A percentile compares a stretch with the other conserved stretches of the same genome.
Evolutionary conservation across 2,888 invertebrate species (phyloP).

Genomic region (Xestia sexstrigata): DNA sequence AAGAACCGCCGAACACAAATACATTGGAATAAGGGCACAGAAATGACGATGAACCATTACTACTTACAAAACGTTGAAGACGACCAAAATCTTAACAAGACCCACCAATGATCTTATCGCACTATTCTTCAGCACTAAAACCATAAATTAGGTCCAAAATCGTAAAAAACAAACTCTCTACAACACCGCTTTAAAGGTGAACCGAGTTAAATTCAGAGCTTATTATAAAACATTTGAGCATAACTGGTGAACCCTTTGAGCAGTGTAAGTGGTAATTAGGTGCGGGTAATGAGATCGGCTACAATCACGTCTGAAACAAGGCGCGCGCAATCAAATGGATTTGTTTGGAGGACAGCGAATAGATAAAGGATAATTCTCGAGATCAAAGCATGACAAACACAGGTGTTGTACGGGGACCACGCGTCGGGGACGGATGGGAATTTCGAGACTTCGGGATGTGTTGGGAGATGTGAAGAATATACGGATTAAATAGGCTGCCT

Average conservation of each 20-base stretch:
- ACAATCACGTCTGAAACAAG: constrained; percentile 65
- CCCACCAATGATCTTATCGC: not conserved
- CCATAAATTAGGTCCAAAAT: not conserved
- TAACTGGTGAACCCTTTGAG: constrained; percentile 56
- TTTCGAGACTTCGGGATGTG: not conserved
- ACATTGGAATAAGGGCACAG: not conserved
- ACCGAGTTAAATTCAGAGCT: constrained; percentile 35
- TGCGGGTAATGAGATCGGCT: constrained; percentile 64
- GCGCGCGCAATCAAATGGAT: constrained; percentile 48
- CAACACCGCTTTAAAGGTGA: constrained; percentile 14
- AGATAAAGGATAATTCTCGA: constrained; percentile 78
- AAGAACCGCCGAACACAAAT: not conserved
- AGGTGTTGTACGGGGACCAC: constrained; percentile 72
- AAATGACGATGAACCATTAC: not conserved
- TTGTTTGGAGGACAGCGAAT: constrained; percentile 57
- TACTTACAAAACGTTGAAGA: not conserved
- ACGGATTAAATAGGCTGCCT: not conserved
- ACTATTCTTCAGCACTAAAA: not conserved
- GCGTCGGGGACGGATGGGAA: not conserved
- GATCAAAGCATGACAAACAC: constrained; percentile 81
- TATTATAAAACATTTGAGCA: constrained; percentile 48
- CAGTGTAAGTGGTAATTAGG: constrained; percentile 63
- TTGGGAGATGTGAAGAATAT: not conserved
- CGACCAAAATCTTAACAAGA: no score
- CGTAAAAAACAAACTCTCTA: not conserved